Percentiles rank a stretch among this genome's conserved stretches.
phyloP scores from a whole-genome alignment of 2,888 invertebrate genomes.

The Dascillus cervinus region DNA sequence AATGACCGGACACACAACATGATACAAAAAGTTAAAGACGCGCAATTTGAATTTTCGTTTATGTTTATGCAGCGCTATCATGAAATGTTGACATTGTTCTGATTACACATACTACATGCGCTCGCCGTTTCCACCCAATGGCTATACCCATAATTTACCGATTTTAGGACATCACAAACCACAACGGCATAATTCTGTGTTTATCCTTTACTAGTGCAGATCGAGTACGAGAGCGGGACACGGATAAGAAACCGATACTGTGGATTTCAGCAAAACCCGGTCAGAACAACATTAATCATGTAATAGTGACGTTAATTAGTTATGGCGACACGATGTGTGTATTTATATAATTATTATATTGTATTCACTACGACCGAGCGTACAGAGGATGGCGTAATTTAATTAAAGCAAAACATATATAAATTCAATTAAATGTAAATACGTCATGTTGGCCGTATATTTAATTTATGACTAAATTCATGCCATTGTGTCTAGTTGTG shows the following conservation, averaged over 20 bases:
- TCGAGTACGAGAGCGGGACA: slow-evolving; percentile 7
- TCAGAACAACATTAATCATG: slow-evolving; percentile 36
- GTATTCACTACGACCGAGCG: slow-evolving; percentile 30
- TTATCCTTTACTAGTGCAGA: slow-evolving; percentile 5
- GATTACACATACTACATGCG: slow-evolving; percentile 23
- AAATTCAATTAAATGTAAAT: slow-evolving; percentile 31
- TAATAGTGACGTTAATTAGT: slow-evolving; percentile 40
- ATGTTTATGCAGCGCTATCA: no score
- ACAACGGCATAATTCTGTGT: no score
- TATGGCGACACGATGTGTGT: slow-evolving; percentile 37
- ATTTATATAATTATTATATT: slow-evolving; percentile 42
- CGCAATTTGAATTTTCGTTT: no score
- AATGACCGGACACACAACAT: no score
- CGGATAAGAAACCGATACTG: slow-evolving; percentile 19
- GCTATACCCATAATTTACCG: no score
- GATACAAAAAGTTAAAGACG: no score
- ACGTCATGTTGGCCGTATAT: slow-evolving; percentile 10
- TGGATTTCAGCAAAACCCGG: slow-evolving; percentile 26
- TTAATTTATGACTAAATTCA: slow-evolving; percentile 6
- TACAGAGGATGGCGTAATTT: slow-evolving; percentile 37
- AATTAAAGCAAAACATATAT: slow-evolving; percentile 35
- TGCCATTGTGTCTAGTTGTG: slow-evolving; percentile 5
- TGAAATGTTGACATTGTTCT: slow-evolving; percentile 36
- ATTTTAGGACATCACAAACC: slow-evolving; percentile 6
- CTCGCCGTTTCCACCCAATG: background rate